Conservation (phyloP, 2,113 vertebrate genomes). For the Thymallus thymallus region DNA sequence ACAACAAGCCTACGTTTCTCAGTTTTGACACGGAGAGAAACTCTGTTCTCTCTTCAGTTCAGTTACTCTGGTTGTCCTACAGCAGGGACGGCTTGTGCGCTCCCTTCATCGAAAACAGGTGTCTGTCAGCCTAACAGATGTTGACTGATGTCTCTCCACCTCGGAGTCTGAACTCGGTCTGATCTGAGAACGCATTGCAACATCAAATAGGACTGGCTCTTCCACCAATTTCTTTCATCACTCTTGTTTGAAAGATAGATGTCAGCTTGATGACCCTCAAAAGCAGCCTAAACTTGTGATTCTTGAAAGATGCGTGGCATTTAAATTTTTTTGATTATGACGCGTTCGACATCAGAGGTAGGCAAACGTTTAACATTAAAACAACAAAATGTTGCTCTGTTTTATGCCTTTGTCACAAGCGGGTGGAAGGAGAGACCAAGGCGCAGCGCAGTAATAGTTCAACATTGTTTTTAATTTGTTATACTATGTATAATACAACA, state of each 20-base stretch:
- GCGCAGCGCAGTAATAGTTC: too few species aligned
- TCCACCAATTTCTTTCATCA: background rate
- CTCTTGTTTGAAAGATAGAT: background rate
- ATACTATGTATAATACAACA: too few species aligned
- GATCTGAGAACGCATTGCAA: background rate
- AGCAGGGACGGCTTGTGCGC: background rate
- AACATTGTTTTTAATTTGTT: too few species aligned
- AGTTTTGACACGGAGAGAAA: too few species aligned
- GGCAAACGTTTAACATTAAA: background rate
- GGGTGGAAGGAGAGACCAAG: too few species aligned
- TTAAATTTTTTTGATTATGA: background rate
- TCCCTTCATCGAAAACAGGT: background rate
- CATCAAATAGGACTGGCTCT: background rate
- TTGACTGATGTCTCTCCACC: background rate
- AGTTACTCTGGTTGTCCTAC: too few species aligned
- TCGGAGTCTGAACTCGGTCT: background rate
- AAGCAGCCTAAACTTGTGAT: background rate
- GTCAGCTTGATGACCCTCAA: background rate
- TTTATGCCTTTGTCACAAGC: too few species aligned
- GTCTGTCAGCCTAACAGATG: background rate
- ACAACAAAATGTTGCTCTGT: too few species aligned
- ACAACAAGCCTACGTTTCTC: too few species aligned
- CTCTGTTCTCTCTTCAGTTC: too few species aligned
- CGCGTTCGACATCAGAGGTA: background rate
- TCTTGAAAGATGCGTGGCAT: background rate